phyloP scores from a whole-genome alignment of 2,888 invertebrate genomes.

The Neria commutata region DNA sequence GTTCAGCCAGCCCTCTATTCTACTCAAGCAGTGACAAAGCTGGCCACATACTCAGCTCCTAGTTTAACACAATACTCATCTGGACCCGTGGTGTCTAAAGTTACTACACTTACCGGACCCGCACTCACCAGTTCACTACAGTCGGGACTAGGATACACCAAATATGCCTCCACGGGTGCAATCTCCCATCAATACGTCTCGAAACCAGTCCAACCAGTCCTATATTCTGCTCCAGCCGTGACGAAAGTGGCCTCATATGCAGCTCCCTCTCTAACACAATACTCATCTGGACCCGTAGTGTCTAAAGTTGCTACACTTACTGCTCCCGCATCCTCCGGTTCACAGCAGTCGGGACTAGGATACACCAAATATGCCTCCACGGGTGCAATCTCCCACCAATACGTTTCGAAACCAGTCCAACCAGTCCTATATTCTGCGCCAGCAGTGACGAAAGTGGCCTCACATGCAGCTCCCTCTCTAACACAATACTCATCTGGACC shows the following conservation, averaged over 20 bases:
- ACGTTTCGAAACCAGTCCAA: conserved; percentile 37
- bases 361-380: conserved; percentile 28
- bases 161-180: conserved; percentile 36
- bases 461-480: conserved; percentile 32
- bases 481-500: conserved; percentile 35
- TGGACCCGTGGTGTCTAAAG: conserved; percentile 34
- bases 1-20: conserved; percentile 55
- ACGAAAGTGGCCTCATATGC: conserved; percentile 30
- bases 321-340: conserved; percentile 43
- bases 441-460: conserved; percentile 42
- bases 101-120: conserved; percentile 39
- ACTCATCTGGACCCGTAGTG: conserved; percentile 8
- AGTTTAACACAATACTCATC: conserved; percentile 32
- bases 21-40: conserved; percentile 35
- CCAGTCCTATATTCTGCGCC: conserved; percentile 27
- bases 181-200: conserved; percentile 45
- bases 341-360: conserved; percentile 25
- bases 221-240: conserved; percentile 25
- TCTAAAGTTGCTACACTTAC: conserved; percentile 39
- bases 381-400: conserved; percentile 26
- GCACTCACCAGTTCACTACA: conserved; percentile 20
- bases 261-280: conserved; percentile 31
- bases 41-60: conserved; percentile 41
- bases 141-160: conserved; percentile 9
- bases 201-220: conserved; percentile 26